phyloP scores from a whole-genome alignment of 2,888 invertebrate genomes.

The Malthinus seriepunctatus region DNA sequence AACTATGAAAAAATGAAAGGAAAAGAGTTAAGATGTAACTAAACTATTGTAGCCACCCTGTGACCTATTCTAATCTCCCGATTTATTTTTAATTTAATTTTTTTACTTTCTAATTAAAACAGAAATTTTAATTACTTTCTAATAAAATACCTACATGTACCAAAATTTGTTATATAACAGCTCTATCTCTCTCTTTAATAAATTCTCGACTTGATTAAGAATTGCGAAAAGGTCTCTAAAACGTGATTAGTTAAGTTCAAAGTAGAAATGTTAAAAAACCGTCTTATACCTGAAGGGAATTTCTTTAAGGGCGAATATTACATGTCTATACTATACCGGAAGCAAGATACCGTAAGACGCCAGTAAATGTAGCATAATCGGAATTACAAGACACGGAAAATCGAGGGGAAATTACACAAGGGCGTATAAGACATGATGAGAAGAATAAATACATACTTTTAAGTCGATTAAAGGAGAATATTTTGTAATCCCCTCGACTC shows the following conservation, averaged over 20 bases:
- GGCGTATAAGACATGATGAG: slow-evolving; percentile 12
- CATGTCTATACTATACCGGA: slow-evolving; percentile 7
- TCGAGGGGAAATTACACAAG: slow-evolving; percentile 16
- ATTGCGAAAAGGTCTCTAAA: background rate
- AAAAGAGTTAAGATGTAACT: no score
- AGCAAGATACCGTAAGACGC: slow-evolving; percentile 18
- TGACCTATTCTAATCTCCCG: no score
- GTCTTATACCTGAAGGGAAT: slow-evolving; percentile 11
- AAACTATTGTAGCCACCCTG: no score
- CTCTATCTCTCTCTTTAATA: no score
- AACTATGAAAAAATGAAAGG: no score
- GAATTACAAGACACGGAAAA: slow-evolving; percentile 14
- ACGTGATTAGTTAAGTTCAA: background rate
- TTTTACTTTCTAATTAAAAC: no score
- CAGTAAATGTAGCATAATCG: slow-evolving; percentile 24
- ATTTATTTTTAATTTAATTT: no score
- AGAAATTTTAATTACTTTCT: no score
- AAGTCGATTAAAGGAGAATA: slow-evolving; percentile 15
- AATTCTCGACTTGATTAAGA: no score
- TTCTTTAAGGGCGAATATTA: slow-evolving; percentile 4
- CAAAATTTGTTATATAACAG: no score
- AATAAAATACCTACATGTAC: no score
- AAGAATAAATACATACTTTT: slow-evolving; percentile 17
- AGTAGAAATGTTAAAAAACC: slow-evolving; percentile 11
- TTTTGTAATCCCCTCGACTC: slow-evolving; percentile 6